Conservation (phyloP, 1,140 invertebrate genomes). For the Leptopilina clavipes region DNA sequence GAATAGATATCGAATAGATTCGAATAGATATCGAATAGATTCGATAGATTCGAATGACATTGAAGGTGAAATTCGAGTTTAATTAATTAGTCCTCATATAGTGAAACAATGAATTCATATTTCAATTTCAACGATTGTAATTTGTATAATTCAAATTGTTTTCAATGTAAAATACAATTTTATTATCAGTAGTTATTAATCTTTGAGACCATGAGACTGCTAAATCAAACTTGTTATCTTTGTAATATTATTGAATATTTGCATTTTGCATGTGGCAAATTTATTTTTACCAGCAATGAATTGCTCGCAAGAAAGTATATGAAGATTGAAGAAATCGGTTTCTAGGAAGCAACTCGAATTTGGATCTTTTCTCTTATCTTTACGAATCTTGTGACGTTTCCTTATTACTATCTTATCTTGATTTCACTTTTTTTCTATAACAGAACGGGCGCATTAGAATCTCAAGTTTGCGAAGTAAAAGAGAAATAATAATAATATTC, state of each 20-base stretch:
- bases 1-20: too few relatives aligned
- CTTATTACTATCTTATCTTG: constrained; percentile 35
- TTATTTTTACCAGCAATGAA: background rate
- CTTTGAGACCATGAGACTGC: background rate
- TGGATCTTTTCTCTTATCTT: constrained; percentile 29
- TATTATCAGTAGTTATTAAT: background rate
- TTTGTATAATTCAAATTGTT: background rate
- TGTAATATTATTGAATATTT: background rate
- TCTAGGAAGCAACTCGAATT: constrained; percentile 29
- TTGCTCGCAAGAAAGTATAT: background rate
- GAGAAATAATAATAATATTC: too few relatives aligned
- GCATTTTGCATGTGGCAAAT: background rate
- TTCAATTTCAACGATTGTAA: background rate
- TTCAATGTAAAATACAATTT: background rate
- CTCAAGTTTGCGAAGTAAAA: constrained; percentile 18
- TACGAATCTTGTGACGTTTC: constrained; percentile 34
- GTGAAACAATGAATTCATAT: background rate
- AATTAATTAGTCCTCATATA: background rate
- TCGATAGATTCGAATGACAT: too few relatives aligned
- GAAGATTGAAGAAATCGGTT: constrained; percentile 8
- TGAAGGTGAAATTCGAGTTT: too few relatives aligned
- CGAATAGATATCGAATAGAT: too few relatives aligned
- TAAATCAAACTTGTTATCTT: background rate
- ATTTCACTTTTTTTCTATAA: constrained; percentile 17
- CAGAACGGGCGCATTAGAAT: constrained; percentile 1